Evolutionary conservation across 2,888 invertebrate species (phyloP).

Genomic region (Sylvicola fuscatus): DNA sequence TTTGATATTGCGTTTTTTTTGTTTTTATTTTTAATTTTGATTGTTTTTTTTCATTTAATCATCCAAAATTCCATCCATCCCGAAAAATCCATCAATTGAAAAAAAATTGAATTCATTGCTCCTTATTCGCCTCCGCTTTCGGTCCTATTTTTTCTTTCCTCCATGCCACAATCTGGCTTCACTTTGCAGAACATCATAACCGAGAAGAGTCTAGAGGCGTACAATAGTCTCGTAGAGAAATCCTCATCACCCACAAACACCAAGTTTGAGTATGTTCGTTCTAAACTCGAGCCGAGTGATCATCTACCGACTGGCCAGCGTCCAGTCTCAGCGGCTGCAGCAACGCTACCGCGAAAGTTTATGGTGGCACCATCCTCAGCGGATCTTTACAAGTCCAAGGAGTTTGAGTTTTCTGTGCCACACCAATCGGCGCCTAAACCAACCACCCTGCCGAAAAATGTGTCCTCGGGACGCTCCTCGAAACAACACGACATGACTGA

Average conservation of each 20-base stretch:
- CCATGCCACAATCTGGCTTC: background rate
- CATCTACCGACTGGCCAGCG: conserved; percentile 14
- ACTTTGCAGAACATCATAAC: conserved; percentile 55
- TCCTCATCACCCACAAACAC: conserved; percentile 24
- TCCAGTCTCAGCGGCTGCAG: background rate
- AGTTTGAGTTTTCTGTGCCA: conserved; percentile 9
- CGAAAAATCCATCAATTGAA: background rate
- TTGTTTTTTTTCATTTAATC: conserved; percentile 11
- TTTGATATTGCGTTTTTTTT: too few species aligned
- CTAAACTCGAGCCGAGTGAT: conserved; percentile 10
- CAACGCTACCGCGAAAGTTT: background rate
- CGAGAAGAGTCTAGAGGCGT: conserved; percentile 80
- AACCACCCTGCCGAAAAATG: conserved; percentile 22
- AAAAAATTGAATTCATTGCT: background rate
- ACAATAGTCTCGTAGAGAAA: conserved; percentile 76
- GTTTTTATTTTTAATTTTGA: too few species aligned
- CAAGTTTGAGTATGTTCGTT: conserved; percentile 7
- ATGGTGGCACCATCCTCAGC: conserved; percentile 1
- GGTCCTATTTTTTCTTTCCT: background rate
- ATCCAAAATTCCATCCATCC: background rate
- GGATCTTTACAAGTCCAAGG: conserved; percentile 3
- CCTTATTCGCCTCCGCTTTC: background rate
- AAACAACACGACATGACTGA: conserved; percentile 5
- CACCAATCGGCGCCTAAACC: conserved; percentile 18
- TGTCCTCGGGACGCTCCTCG: conserved; percentile 6